Percentiles rank a stretch among this genome's conserved stretches.
Conservation (phyloP, 2,888 invertebrate genomes). For the Diarsia mendica region DNA sequence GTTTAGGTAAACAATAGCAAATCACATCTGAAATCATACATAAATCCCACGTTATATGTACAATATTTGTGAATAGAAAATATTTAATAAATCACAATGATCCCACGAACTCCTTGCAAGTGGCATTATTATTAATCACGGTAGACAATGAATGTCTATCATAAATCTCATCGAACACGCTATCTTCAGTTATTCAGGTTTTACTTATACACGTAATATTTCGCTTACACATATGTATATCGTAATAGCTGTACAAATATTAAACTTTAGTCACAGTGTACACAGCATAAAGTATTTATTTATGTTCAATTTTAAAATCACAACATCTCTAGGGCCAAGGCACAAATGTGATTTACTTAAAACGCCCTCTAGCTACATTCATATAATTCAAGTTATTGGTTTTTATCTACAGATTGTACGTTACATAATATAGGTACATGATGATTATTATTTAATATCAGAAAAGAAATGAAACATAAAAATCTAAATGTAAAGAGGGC, state of each 20-base stretch:
- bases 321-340: conserved; percentile 87
- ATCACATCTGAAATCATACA: conserved; percentile 59
- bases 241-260: conserved; percentile 70
- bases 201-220: conserved; percentile 55
- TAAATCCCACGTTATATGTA: conserved; percentile 57
- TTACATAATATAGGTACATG: conserved; percentile 48
- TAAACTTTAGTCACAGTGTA: conserved; percentile 63
- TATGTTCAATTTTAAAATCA: conserved; percentile 79
- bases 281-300: conserved; percentile 58
- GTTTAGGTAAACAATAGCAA: conserved; percentile 65
- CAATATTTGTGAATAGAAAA: conserved; percentile 59
- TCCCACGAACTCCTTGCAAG: conserved; percentile 50
- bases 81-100: conserved; percentile 63
- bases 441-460: conserved; percentile 38
- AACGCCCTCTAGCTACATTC: conserved; percentile 77
- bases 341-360: conserved; percentile 85
- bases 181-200: conserved; percentile 47
- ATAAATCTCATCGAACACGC: conserved; percentile 41
- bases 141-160: conserved; percentile 47
- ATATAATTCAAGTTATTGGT: conserved; percentile 58
- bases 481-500: conserved; percentile 39
- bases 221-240: conserved; percentile 68
- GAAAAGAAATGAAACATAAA: conserved; percentile 28
- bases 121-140: conserved; percentile 46
- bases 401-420: conserved; percentile 62